Evolutionary conservation across 2,888 invertebrate species (phyloP).

Genomic region (Pardosa pseudoannulata): DNA sequence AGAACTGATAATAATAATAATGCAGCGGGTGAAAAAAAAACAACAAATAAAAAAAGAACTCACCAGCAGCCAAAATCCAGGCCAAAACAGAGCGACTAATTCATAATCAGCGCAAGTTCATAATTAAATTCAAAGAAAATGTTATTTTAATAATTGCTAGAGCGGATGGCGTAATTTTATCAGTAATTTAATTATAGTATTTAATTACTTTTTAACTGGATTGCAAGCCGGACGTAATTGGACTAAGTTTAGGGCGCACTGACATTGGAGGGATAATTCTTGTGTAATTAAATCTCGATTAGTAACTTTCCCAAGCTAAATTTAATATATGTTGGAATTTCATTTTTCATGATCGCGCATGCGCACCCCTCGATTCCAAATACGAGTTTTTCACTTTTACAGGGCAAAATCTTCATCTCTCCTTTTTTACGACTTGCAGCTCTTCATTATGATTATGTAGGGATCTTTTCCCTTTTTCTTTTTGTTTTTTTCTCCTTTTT

Average conservation of each 20-base stretch:
- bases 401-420: constrained; percentile 33
- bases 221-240: constrained; percentile 71
- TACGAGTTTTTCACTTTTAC: constrained; percentile 67
- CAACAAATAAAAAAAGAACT: constrained; percentile 48
- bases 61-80: constrained; percentile 69
- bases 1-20: constrained; percentile 39
- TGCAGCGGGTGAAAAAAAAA: constrained; percentile 11
- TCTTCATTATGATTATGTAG: constrained; percentile 68
- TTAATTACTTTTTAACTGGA: constrained; percentile 73
- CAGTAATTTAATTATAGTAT: constrained; percentile 73
- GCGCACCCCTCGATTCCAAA: constrained; percentile 58
- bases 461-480: constrained; percentile 11
- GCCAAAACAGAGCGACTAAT: constrained; percentile 72
- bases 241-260: constrained; percentile 71
- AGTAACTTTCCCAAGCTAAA: constrained; percentile 73
- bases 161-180: constrained; percentile 72
- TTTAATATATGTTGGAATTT: constrained; percentile 73
- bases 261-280: constrained; percentile 72
- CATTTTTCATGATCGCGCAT: constrained; percentile 70
- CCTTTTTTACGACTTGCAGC: constrained; percentile 61
- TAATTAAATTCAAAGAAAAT: constrained; percentile 73
- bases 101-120: constrained; percentile 72
- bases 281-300: constrained; percentile 73
- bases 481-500: neutral
- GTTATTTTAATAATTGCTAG: constrained; percentile 73